Percentiles rank a stretch among this genome's conserved stretches.
Evolutionary conservation across 1,140 invertebrate genomes (phyloP).

Genomic region (Lordiphosa mommai): DNA sequence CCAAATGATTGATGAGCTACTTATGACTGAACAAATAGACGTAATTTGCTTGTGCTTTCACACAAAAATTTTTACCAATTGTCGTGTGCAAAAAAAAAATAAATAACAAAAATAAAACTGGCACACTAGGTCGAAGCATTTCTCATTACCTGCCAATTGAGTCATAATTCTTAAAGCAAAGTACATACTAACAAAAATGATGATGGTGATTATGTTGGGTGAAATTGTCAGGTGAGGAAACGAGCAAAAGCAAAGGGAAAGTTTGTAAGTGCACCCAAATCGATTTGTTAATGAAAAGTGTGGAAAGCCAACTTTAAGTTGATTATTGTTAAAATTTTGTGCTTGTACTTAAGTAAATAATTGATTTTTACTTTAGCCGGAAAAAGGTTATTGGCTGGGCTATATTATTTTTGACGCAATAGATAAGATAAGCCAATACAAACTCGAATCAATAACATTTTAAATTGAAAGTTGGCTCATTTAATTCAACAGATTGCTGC

Average conservation of each 20-base stretch:
- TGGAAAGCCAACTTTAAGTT: not conserved
- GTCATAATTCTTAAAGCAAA: slow-evolving; percentile 22
- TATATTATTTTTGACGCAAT: too few species aligned
- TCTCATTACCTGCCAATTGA: slow-evolving; percentile 47
- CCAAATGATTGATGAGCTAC: slow-evolving; percentile 56
- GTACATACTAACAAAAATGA: slow-evolving; percentile 4
- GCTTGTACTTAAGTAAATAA: too few species aligned
- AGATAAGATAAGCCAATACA: too few species aligned
- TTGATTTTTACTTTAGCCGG: too few species aligned
- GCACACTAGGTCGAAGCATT: slow-evolving; percentile 37
- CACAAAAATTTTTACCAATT: slow-evolving; percentile 32
- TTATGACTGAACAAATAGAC: slow-evolving; percentile 14
- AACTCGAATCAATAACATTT: too few species aligned
- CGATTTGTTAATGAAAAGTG: not conserved
- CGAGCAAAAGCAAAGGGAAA: slow-evolving; percentile 21
- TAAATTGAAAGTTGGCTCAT: too few species aligned
- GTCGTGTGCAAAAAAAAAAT: slow-evolving; percentile 27
- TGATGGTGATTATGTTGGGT: not conserved
- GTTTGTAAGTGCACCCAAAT: slow-evolving; percentile 1
- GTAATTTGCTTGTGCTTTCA: slow-evolving; percentile 31
- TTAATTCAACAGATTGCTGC: too few species aligned
- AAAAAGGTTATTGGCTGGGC: too few species aligned
- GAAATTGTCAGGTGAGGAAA: not conserved
- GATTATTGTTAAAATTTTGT: too few species aligned
- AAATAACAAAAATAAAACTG: slow-evolving; percentile 8